Conservation (phyloP, 92 coral and sea anemone genomes). For the Desmophyllum pertusum region DNA sequence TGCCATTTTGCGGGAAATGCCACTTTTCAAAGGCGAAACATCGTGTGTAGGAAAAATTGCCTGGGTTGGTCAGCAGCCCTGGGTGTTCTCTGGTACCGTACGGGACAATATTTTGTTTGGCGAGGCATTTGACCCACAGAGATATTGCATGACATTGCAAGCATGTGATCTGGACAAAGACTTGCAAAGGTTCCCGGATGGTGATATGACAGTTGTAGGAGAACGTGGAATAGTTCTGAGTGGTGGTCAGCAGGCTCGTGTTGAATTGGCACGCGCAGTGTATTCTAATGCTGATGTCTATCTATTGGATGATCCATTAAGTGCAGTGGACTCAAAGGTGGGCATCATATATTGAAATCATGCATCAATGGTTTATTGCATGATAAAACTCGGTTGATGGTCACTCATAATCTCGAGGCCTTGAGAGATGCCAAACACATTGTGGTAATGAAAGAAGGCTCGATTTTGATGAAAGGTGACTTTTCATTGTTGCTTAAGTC, state of each 20-base stretch:
- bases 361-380: no score
- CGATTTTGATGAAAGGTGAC: neutral
- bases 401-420: no score
- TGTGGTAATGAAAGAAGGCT: no score
- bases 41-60: constrained; percentile 44
- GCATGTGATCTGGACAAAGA: constrained; percentile 59
- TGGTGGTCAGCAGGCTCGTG: constrained; percentile 39
- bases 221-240: constrained; percentile 31
- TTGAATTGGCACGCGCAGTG: constrained; percentile 22
- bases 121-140: constrained; percentile 39
- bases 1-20: constrained; percentile 54
- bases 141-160: constrained; percentile 44
- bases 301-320: constrained; percentile 31
- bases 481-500: neutral
- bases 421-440: no score
- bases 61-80: constrained; percentile 67
- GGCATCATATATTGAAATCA: no score
- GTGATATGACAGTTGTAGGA: constrained; percentile 35
- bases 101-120: constrained; percentile 68
- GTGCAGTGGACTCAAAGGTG: constrained; percentile 41
- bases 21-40: constrained; percentile 20
- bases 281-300: constrained; percentile 30
- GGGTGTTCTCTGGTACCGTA: constrained; percentile 66
- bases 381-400: no score
- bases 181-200: constrained; percentile 55